Percentiles rank a stretch among this genome's conserved stretches.
Conservation (phyloP, 1,140 invertebrate genomes). For the Bombus cullumanus region DNA sequence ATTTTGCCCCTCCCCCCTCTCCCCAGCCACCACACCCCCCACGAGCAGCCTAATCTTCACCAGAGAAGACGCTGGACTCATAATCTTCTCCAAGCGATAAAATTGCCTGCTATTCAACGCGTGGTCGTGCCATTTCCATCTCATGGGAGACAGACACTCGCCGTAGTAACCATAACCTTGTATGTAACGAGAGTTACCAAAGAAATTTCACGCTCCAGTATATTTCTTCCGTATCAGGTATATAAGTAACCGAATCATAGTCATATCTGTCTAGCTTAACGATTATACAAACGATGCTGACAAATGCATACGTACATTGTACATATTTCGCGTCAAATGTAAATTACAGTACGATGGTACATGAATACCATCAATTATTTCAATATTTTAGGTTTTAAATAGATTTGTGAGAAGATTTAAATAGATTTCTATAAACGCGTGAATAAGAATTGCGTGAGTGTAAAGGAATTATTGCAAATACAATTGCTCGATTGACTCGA, state of each 20-base stretch:
- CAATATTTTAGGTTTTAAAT: background rate
- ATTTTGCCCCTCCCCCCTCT: constrained; percentile 22
- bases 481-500: too few relatives aligned
- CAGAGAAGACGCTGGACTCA: constrained; percentile 53
- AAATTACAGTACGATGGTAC: background rate
- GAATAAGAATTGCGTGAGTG: background rate
- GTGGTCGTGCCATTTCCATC: constrained; percentile 51
- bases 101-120: constrained; percentile 60
- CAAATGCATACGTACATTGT: background rate
- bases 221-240: background rate
- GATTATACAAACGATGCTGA: background rate
- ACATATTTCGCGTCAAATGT: background rate
- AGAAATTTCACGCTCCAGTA: background rate
- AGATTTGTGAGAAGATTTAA: too few relatives aligned
- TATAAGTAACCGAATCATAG: background rate
- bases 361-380: background rate
- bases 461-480: background rate
- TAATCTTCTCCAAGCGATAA: constrained; percentile 63
- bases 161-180: constrained; percentile 23
- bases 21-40: background rate
- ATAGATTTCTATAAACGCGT: background rate
- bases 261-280: background rate
- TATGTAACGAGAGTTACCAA: constrained; percentile 46
- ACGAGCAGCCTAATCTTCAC: constrained; percentile 57
- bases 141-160: constrained; percentile 41